Evolutionary conservation across 2,797 vertebrate species (phyloP).

Genomic region (Telmatherina bonti): DNA sequence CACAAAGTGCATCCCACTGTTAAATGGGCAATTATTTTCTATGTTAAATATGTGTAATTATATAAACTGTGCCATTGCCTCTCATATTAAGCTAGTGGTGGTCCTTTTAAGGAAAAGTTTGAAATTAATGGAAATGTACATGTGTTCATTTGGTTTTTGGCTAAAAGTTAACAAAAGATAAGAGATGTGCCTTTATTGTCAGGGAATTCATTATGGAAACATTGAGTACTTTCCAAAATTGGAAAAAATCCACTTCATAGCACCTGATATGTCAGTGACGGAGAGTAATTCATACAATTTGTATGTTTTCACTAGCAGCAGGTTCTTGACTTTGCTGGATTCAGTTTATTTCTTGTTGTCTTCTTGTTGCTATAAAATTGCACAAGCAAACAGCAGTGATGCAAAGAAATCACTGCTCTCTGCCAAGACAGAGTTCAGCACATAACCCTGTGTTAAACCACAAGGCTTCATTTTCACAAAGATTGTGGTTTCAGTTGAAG

Average conservation of each 20-base stretch:
- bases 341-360: not conserved
- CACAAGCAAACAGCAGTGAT: not conserved
- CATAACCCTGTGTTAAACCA: not conserved
- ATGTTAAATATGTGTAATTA: conserved; percentile 86
- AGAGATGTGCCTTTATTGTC: not conserved
- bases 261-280: not conserved
- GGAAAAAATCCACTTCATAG: not conserved
- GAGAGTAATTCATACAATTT: not conserved
- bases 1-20: conserved; percentile 85
- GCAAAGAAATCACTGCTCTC: not conserved
- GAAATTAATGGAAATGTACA: conserved; percentile 1
- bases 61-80: conserved; percentile 75
- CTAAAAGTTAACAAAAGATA: not conserved
- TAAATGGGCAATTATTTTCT: conserved; percentile 90
- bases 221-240: not conserved
- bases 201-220: not conserved
- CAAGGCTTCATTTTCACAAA: conserved; percentile 8
- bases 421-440: conserved; percentile 5
- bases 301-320: not conserved
- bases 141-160: not conserved
- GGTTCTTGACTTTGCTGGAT: not conserved
- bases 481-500: not conserved
- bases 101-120: conserved; percentile 70
- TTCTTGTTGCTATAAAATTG: not conserved
- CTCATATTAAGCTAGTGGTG: conserved; percentile 78